Evolutionary conservation across 2,797 vertebrate species (phyloP).

Genomic region (Malacoctenus gilli): DNA sequence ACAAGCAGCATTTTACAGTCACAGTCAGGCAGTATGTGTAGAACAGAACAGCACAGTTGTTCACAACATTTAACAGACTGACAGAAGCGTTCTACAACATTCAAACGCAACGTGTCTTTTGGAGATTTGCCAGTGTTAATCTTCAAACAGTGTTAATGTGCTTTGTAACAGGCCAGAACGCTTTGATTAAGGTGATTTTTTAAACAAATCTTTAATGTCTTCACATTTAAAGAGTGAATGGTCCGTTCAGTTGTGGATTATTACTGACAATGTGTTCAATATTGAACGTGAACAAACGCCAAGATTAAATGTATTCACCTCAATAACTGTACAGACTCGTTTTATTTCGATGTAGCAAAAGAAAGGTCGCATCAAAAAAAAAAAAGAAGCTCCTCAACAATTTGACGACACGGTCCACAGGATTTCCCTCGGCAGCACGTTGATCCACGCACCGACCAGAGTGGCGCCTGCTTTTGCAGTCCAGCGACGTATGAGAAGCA

Average conservation of each 20-base stretch:
- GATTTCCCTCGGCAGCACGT: not conserved
- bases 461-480: not conserved
- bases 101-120: constrained; percentile 1
- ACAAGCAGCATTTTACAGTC: constrained; percentile 8
- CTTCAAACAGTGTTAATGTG: not conserved
- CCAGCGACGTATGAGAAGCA: not conserved
- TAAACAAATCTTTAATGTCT: no score
- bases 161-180: no score
- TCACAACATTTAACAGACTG: constrained; percentile 16
- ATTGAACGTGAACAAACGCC: not conserved
- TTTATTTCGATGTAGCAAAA: no score
- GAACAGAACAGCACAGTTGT: constrained; percentile 10
- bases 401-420: not conserved
- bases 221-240: no score
- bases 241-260: not conserved
- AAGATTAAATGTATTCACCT: no score
- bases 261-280: not conserved
- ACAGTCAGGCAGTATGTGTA: not conserved
- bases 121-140: not conserved
- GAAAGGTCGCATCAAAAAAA: no score
- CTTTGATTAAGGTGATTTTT: no score
- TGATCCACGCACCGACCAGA: not conserved
- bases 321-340: no score
- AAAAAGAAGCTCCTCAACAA: not conserved
- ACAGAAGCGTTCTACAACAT: constrained; percentile 13